Evolutionary conservation across 2,888 invertebrate species (phyloP).

Genomic region (Dichetophora obliterata): DNA sequence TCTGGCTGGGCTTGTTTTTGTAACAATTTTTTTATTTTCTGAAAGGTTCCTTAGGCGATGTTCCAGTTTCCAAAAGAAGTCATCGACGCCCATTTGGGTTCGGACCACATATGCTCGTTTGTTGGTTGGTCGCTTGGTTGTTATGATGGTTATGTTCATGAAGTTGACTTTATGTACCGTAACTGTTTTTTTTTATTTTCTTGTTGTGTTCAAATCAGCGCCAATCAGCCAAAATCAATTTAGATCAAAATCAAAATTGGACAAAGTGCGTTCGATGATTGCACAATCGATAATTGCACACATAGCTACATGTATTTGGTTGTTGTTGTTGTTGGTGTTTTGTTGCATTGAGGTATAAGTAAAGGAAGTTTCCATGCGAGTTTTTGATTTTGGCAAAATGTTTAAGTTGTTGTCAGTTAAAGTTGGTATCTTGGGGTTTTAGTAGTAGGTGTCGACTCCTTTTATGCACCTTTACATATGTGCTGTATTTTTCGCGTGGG

Average conservation of each 20-base stretch:
- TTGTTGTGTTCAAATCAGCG: not conserved
- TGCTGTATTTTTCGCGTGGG: no score
- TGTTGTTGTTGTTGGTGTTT: not conserved
- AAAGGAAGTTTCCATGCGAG: not conserved
- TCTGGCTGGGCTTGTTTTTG: not conserved
- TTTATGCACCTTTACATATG: no score
- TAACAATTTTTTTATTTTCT: not conserved
- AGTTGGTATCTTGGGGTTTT: not conserved
- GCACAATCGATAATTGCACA: constrained; percentile 24
- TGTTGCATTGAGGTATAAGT: not conserved
- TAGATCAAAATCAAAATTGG: constrained; percentile 39
- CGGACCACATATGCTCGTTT: constrained; percentile 11
- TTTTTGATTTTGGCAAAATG: not conserved
- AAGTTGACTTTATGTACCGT: not conserved
- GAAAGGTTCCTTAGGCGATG: constrained; percentile 39
- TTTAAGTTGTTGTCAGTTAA: not conserved
- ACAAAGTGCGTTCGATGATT: constrained; percentile 32
- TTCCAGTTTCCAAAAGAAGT: constrained; percentile 40
- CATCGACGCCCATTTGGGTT: constrained; percentile 12
- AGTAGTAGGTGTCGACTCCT: no score
- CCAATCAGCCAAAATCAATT: constrained; percentile 34
- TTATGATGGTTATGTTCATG: not conserved
- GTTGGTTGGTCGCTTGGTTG: not conserved
- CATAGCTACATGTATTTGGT: not conserved
- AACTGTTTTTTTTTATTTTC: not conserved